These are phyloP conservation scores for Cylindroiulus punctatus DNA, from an alignment of 2,888 invertebrate genomes.

Conservation along the genomic window DNA sequence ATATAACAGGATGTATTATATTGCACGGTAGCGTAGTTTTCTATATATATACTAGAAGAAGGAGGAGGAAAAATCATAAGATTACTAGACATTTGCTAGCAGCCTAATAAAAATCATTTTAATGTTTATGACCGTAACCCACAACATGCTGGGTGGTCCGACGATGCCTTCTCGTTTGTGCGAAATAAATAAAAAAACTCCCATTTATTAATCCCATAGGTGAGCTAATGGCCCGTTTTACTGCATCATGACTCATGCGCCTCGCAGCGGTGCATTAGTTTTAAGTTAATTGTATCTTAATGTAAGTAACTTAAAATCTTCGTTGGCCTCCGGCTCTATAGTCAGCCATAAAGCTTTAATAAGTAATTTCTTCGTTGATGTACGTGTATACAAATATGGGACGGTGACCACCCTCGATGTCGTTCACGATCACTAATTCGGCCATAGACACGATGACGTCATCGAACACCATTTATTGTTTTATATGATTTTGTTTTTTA, in stretches of 20 bases:
- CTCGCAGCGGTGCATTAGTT: constrained; percentile 34
- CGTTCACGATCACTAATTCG: not conserved
- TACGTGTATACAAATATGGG: not conserved
- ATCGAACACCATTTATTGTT: not conserved
- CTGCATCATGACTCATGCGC: constrained; percentile 31
- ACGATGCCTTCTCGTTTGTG: not conserved
- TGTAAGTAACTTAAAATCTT: constrained; percentile 20
- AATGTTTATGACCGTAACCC: constrained; percentile 38
- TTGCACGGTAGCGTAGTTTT: constrained; percentile 26
- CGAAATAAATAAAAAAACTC: not conserved
- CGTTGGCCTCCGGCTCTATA: not conserved
- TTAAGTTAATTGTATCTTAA: constrained; percentile 42
- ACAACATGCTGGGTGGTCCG: constrained; percentile 22
- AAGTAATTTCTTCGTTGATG: not conserved
- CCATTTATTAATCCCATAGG: not conserved
- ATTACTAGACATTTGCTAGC: not conserved
- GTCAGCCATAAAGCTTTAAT: not conserved
- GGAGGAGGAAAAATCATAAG: not conserved
- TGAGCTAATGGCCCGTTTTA: constrained; percentile 12
- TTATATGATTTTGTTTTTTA: constrained; percentile 21
- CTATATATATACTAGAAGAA: not conserved
- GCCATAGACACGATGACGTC: not conserved
- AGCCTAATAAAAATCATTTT: constrained; percentile 30
- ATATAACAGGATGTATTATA: constrained; percentile 17
- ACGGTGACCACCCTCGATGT: constrained; percentile 13